Evolutionary conservation across 1,140 invertebrate species (phyloP).

Genomic region (Oppia nitens): DNA sequence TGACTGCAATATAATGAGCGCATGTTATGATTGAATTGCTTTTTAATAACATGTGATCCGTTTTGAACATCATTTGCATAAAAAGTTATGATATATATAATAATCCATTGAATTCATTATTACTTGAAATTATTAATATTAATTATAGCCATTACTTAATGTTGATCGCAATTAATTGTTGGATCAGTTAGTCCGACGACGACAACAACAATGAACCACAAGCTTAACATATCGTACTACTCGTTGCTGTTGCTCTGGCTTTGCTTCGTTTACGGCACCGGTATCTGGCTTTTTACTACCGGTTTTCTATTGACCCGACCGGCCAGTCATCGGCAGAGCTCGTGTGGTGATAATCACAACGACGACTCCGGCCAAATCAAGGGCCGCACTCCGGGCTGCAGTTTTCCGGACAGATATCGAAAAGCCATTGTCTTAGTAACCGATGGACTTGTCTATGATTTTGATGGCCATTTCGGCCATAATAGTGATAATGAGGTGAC

Average conservation of each 20-base stretch:
- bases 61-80: too few relatives aligned
- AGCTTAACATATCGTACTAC: not conserved
- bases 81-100: too few relatives aligned
- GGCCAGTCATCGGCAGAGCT: not conserved
- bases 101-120: too few relatives aligned
- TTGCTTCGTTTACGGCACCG: not conserved
- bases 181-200: too few relatives aligned
- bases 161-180: too few relatives aligned
- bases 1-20: too few relatives aligned
- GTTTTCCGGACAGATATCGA: not conserved
- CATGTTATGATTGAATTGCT: too few relatives aligned
- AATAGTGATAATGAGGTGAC: not conserved
- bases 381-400: not conserved
- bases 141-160: too few relatives aligned
- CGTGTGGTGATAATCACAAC: not conserved
- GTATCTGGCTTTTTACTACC: not conserved
- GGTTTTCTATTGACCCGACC: not conserved
- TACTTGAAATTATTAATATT: too few relatives aligned
- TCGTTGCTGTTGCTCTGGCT: not conserved
- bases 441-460: not conserved
- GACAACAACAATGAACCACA: not conserved
- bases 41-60: too few relatives aligned
- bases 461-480: not conserved
- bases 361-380: not conserved
- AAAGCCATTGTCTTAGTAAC: not conserved